Base-by-base conservation (phyloP, 1,140 invertebrate species). In the Piezodorus guildinii region DNA sequence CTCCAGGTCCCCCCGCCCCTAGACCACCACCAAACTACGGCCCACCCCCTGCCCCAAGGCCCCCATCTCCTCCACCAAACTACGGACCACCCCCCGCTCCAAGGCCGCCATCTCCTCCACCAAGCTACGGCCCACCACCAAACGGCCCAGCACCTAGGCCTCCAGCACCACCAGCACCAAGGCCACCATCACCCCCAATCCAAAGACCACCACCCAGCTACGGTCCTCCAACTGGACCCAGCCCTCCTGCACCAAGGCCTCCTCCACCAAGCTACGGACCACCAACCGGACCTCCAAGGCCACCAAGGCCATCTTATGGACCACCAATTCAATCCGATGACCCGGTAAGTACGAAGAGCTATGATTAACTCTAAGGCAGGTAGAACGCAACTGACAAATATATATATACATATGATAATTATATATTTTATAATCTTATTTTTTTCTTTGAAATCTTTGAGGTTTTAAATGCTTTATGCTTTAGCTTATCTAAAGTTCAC, bases 211-310 rank as follows among this genome's bases (percentile, higher is more conserved):
- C 67, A 49, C n/a, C 56, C 27, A 59, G 27, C 21, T n/a, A 12
- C 17, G 17, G 16, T 1, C 25, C 21, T 9, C 21, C 21, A n/a
- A 25, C 71, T 17, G 68, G 72, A 67, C 71, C 65, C 67, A 75
- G 71, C 49, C 72, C 73, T 67, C 70, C 9, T 8, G 9, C 68
- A 25, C 67, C 63, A 67, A 71, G 45, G 12, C 70, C 30, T 59
- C 17, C 46, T 15, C 1, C n/a, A 17, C 30, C 30, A 25, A 39
- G 62, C 16, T 56, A 62, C 8, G n/a, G 30, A 44, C 34, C 16
- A 10, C 54, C 66, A n/a, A 64, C 68, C 6, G 63, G 68, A 23
- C 23, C 60, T 21, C 61, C 21, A 58, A 68, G 71, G 34, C 70
- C 74, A 54, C 68, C 69, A 49, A 39, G 67, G 44, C 69, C 69